phyloP scores from a whole-genome alignment of 2,797 vertebrate species.

The Xenopus petersii region DNA sequence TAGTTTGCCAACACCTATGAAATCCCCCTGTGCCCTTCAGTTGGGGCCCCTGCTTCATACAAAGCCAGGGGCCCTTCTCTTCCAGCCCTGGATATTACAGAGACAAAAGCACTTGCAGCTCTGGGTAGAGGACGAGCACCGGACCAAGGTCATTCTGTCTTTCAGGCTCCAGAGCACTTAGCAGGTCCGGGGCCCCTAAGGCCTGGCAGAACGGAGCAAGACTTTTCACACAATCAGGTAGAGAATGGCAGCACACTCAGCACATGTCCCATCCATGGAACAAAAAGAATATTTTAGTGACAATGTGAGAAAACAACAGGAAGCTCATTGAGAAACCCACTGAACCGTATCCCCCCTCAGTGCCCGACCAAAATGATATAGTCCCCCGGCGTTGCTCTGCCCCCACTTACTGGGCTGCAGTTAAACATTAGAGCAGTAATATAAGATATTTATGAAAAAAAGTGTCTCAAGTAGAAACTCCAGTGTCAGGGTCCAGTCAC shows the following conservation, averaged over 20 bases:
- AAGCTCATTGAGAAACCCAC: constrained; percentile 71
- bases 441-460: constrained; percentile 57
- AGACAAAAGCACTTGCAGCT: no score
- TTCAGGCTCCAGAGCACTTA: constrained; percentile 89
- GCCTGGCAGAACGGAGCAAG: constrained; percentile 83
- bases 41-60: no score
- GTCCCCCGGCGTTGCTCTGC: constrained; percentile 27
- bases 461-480: background rate
- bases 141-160: constrained; percentile 86
- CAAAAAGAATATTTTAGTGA: constrained; percentile 81
- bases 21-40: no score
- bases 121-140: constrained; percentile 44
- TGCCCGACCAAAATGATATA: constrained; percentile 28
- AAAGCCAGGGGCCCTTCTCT: background rate
- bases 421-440: background rate
- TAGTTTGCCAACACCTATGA: no score
- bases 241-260: constrained; percentile 68
- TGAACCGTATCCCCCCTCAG: constrained; percentile 72
- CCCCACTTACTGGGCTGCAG: background rate
- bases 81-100: background rate
- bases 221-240: constrained; percentile 97
- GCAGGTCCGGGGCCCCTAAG: constrained; percentile 77
- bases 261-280: constrained; percentile 67
- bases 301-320: constrained; percentile 92
- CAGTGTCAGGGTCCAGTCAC: no score